These are phyloP conservation scores for Pseudocheirus occidentalis DNA, from an alignment of 2,797 vertebrate genomes.

Conservation along the genomic window DNA sequence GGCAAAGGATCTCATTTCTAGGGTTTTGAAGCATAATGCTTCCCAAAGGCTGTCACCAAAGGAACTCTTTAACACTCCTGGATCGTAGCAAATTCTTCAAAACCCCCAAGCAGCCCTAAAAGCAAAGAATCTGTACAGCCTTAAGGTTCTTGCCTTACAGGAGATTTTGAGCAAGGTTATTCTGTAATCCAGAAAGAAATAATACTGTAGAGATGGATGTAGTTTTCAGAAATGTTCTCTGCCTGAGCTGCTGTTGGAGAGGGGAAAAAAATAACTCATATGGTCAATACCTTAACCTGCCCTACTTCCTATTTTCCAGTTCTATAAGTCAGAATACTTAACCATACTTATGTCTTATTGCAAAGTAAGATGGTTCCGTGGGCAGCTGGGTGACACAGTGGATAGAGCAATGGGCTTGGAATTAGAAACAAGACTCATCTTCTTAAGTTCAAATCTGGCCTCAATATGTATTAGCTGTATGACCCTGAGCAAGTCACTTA, in stretches of 20 bases:
- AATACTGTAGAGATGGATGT: not conserved
- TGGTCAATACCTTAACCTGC: not conserved
- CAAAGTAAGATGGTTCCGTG: not conserved
- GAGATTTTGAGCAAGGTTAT: conserved; percentile 14
- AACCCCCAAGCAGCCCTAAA: conserved; percentile 76
- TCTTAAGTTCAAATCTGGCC: not conserved
- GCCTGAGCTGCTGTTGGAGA: rapidly evolving
- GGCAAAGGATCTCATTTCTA: conserved; percentile 91
- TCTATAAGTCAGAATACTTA: not conserved
- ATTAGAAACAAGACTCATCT: not conserved
- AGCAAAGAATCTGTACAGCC: conserved; percentile 71
- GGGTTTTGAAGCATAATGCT: conserved; percentile 93
- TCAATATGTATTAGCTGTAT: not conserved
- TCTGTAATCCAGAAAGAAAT: not conserved
- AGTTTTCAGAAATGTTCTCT: too few species aligned
- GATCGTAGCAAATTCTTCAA: conserved; percentile 89
- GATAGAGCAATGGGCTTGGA: not conserved
- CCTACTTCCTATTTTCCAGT: not conserved
- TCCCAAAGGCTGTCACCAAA: conserved; percentile 90
- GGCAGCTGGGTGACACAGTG: not conserved
- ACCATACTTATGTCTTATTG: not conserved
- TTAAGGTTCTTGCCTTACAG: conserved; percentile 13
- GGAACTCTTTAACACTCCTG: conserved; percentile 93
- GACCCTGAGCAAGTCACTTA: not conserved
- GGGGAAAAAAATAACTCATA: not conserved